Percentiles rank a stretch among this genome's conserved stretches.
phyloP scores from a whole-genome alignment of 2,797 vertebrate genomes.

The Apodemus agrarius region DNA sequence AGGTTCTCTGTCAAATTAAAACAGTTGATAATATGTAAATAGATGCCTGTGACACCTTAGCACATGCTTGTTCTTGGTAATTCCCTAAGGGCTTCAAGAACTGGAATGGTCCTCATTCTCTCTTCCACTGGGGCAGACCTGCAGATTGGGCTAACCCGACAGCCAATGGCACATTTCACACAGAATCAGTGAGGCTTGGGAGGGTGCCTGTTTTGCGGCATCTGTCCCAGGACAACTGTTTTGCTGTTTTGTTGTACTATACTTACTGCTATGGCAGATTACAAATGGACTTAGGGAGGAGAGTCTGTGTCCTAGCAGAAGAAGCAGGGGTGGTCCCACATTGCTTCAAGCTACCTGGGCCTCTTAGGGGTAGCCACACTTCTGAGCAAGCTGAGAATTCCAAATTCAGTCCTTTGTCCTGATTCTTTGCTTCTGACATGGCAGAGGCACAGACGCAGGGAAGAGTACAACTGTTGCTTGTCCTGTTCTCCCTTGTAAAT shows the following conservation, averaged over 20 bases:
- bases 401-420: too few relatives aligned
- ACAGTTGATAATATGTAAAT: not conserved
- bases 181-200: not conserved
- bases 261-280: not conserved
- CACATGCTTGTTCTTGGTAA: not conserved
- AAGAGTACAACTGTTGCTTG: not conserved
- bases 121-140: not conserved
- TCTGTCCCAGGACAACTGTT: not conserved
- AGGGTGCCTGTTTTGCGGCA: not conserved
- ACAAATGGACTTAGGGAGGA: not conserved
- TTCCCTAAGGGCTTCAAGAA: not conserved
- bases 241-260: accelerated
- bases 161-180: not conserved
- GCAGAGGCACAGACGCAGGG: not conserved
- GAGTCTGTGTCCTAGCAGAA: not conserved
- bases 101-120: not conserved
- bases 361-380: not conserved
- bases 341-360: not conserved
- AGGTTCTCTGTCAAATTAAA: slow-evolving; percentile 51
- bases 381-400: not conserved
- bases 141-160: not conserved
- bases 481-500: not conserved
- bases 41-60: not conserved
- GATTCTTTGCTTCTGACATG: not conserved
- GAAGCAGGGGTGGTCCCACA: not conserved